Evolutionary conservation across 1,140 invertebrate genomes (phyloP).

Genomic region (Drosophila novamexicana): DNA sequence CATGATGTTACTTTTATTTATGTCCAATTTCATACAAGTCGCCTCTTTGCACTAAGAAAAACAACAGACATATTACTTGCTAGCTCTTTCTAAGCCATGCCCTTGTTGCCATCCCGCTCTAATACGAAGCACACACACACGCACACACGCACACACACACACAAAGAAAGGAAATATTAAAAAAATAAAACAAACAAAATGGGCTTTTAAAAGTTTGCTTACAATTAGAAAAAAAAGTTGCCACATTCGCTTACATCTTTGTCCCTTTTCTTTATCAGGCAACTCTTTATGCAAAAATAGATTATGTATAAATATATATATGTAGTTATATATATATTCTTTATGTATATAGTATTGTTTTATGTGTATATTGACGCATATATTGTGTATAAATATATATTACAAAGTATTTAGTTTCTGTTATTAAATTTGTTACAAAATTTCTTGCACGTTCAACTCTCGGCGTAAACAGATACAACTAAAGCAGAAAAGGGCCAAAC

Average conservation of each 20-base stretch:
- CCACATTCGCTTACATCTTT: slow-evolving; percentile 32
- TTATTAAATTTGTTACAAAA: slow-evolving; percentile 38
- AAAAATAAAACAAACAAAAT: slow-evolving; percentile 57
- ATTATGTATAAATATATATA: slow-evolving; percentile 23
- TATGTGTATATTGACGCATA: slow-evolving; percentile 24
- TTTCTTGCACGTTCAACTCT: slow-evolving; percentile 11
- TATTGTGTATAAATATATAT: slow-evolving; percentile 36
- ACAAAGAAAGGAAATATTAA: slow-evolving; percentile 40
- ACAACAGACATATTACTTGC: slow-evolving; percentile 19
- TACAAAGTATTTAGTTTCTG: slow-evolving; percentile 41
- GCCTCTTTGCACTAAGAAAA: slow-evolving; percentile 68
- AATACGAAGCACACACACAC: slow-evolving; percentile 41
- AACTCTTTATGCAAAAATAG: slow-evolving; percentile 55
- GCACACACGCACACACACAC: slow-evolving; percentile 4
- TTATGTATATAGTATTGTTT: slow-evolving; percentile 12
- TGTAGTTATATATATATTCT: slow-evolving; percentile 17
- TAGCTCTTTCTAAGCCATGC: slow-evolving; percentile 42
- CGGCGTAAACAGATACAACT: slow-evolving; percentile 17
- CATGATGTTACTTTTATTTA: slow-evolving; percentile 25
- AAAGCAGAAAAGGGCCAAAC: slow-evolving; percentile 45
- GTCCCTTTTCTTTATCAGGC: slow-evolving; percentile 41
- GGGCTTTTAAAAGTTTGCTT: slow-evolving; percentile 44
- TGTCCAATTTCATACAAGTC: slow-evolving; percentile 47
- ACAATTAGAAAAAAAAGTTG: slow-evolving; percentile 52
- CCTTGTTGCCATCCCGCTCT: slow-evolving; percentile 47